phyloP scores from a whole-genome alignment of 2,113 vertebrate species.

The Ivindomyrus marchei region DNA sequence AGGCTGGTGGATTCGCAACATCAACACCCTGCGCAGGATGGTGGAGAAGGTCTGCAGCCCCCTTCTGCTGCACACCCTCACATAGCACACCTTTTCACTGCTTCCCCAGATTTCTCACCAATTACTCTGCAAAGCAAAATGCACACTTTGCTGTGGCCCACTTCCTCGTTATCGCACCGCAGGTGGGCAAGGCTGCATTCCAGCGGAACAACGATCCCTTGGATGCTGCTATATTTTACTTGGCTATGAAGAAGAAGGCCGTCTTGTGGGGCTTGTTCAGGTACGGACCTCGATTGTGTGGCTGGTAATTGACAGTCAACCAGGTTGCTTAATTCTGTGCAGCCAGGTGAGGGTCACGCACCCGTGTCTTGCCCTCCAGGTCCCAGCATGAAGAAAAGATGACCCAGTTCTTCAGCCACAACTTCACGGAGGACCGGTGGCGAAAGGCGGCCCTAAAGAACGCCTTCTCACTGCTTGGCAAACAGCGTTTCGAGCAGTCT shows the following conservation, averaged over 20 bases:
- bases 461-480: constrained; percentile 92
- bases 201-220: constrained; percentile 90
- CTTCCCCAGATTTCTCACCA: background rate
- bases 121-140: background rate
- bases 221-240: constrained; percentile 92
- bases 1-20: constrained; percentile 97
- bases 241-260: constrained; percentile 97
- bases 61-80: background rate
- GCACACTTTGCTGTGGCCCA: background rate
- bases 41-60: constrained; percentile 84
- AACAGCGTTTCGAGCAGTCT: constrained; percentile 95
- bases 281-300: constrained; percentile 43
- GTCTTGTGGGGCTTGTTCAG: constrained; percentile 97
- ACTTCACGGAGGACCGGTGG: constrained; percentile 94
- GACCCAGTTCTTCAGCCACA: constrained; percentile 96
- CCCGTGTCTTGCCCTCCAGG: constrained; percentile 45
- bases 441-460: constrained; percentile 95
- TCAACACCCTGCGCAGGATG: constrained; percentile 89
- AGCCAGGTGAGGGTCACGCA: background rate
- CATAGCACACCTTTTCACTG: background rate
- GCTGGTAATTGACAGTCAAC: background rate
- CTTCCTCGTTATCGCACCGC: background rate
- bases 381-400: constrained; percentile 96
- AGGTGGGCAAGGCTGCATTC: constrained; percentile 86
- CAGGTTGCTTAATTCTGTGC: background rate